A percentile compares a stretch with the other conserved stretches of the same genome.
These are phyloP conservation scores for Gallinago undulata DNA, from an alignment of 2,113 vertebrate species.

Conservation along the genomic window DNA sequence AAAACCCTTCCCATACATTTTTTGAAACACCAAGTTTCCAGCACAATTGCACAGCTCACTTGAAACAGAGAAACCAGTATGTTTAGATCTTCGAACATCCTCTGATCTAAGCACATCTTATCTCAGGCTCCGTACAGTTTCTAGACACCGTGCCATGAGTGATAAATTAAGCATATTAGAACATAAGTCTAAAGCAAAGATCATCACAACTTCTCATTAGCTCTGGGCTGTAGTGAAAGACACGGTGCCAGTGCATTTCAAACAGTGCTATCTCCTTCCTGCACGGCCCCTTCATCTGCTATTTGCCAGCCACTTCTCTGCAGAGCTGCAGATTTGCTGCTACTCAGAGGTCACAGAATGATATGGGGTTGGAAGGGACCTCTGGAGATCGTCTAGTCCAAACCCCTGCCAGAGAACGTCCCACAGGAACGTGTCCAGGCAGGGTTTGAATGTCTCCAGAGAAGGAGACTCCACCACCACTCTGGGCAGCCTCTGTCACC, in stretches of 20 bases:
- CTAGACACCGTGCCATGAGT: neutral
- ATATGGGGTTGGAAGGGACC: too few relatives aligned
- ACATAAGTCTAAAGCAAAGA: neutral
- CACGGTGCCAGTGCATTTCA: neutral
- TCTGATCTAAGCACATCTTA: neutral
- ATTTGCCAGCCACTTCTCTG: neutral
- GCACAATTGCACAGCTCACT: neutral
- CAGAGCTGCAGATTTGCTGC: neutral
- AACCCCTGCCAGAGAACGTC: too few relatives aligned
- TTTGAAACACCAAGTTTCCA: neutral
- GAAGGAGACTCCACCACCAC: too few relatives aligned
- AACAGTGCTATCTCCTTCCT: neutral
- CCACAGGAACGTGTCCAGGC: too few relatives aligned
- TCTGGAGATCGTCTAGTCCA: too few relatives aligned
- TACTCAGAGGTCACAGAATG: neutral
- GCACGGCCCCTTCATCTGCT: rapidly evolving
- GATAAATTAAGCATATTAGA: neutral
- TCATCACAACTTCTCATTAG: neutral
- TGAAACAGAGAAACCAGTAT: neutral
- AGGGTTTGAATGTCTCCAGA: too few relatives aligned
- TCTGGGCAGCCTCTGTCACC: too few relatives aligned
- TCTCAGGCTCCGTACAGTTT: rapidly evolving
- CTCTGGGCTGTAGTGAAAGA: neutral
- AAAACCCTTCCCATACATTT: neutral
- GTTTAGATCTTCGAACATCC: neutral